Evolutionary conservation across 2,113 vertebrate species (phyloP), one percentile per base, ranked within the genome.

Genomic region (Spea bombifrons): DNA sequence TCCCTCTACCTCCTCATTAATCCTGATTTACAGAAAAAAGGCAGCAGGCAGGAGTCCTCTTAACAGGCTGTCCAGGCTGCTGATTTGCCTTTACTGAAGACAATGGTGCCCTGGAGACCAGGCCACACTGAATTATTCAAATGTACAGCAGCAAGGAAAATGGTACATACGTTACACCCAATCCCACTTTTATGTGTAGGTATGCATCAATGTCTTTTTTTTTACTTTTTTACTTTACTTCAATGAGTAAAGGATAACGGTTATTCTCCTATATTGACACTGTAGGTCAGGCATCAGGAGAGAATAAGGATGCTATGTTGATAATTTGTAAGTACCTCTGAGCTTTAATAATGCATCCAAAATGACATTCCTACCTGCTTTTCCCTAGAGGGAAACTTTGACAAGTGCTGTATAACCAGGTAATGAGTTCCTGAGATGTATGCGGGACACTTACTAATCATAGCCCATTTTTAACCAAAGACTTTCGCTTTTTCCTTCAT

Each of bases 1-100:
- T 89, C 88, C 90, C 91, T 92, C 88, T 85, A 65, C 89, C 81
- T 59, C 85, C 94, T 96, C 94, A 94, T 97, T 95, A 97, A 93
- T 87, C 90, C 93, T 94, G 95, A 96, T 96, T 95, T 94, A 94
- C 93, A 88, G 91, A 89, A 87, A 87, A 81, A 85, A 89, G 91
- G 91, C 90, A 90, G 91, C 89, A 89, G 91, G 90, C 89, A 90
- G 89, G 93, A 88, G 84, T 90, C 87, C 89, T 89, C 90, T 85
- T 85, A 89, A 82, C 88, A 86, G 89, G 90, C 90, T 84, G 82
- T 81, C 88, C 87, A 57, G 88, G 89, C 89, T 87, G 88, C 92
- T 93, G 92, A 88, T 93, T 92, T 88, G 91, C 92, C 92, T 92
- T 89, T 66, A 53, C 88, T 83, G 90, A 88, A 90, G 94, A 92